Conservation (phyloP, 2,113 vertebrate species). For the Halcyon malimbica region DNA sequence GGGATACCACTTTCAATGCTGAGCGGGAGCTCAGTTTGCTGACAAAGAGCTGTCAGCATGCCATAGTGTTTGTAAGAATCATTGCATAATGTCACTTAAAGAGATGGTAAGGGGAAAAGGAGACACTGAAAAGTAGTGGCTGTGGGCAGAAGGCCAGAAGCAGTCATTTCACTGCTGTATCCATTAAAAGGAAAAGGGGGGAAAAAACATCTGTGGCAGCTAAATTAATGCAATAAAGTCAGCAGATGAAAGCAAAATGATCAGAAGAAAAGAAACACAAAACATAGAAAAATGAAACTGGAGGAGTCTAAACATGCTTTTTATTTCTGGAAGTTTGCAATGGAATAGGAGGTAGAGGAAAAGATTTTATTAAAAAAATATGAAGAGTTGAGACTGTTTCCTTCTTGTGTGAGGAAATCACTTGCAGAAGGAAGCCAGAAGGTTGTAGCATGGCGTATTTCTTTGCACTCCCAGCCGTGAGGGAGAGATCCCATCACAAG, state of each 20-base stretch:
- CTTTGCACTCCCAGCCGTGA: background rate
- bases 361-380: conserved; percentile 27
- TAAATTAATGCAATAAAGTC: conserved; percentile 47
- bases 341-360: conserved; percentile 13
- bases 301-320: conserved; percentile 15
- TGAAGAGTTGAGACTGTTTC: background rate
- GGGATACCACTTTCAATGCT: background rate
- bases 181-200: background rate
- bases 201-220: conserved; percentile 18
- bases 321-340: conserved; percentile 19
- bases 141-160: conserved; percentile 16
- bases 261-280: conserved; percentile 54
- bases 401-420: background rate
- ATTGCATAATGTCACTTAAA: background rate
- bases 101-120: background rate
- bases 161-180: conserved; percentile 6
- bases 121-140: background rate
- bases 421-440: background rate
- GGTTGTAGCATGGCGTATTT: background rate
- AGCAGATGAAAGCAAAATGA: conserved; percentile 60
- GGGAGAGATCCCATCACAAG: background rate
- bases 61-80: background rate
- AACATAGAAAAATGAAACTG: conserved; percentile 37
- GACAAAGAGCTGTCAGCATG: background rate
- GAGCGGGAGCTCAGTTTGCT: background rate